Percentiles rank a stretch among this genome's conserved stretches.
phyloP scores from a whole-genome alignment of 2,113 vertebrate genomes.

The Chitala chitala region DNA sequence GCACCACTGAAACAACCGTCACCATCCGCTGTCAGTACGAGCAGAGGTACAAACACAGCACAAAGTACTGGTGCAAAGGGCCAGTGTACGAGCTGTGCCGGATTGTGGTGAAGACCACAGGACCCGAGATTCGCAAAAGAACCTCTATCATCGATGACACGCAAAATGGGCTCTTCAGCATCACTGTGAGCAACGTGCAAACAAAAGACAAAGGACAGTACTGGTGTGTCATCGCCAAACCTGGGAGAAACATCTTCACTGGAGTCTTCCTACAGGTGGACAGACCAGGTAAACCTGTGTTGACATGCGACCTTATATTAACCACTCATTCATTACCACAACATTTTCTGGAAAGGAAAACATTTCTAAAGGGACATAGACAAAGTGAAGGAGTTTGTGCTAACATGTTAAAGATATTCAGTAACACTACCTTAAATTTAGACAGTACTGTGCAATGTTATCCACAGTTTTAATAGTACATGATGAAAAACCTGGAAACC shows the following conservation, averaged over 20 bases:
- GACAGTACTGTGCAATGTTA: too few relatives aligned
- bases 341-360: too few relatives aligned
- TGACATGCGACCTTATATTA: too few relatives aligned
- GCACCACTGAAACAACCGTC: slow-evolving; percentile 23
- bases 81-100: slow-evolving; percentile 24
- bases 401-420: too few relatives aligned
- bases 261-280: slow-evolving; percentile 30
- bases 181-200: slow-evolving; percentile 41
- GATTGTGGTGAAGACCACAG: slow-evolving; percentile 39
- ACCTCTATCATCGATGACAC: slow-evolving; percentile 39
- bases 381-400: too few relatives aligned
- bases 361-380: too few relatives aligned
- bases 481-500: too few relatives aligned
- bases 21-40: slow-evolving; percentile 40
- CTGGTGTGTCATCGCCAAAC: slow-evolving; percentile 47
- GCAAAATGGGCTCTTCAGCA: slow-evolving; percentile 36
- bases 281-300: slow-evolving; percentile 35
- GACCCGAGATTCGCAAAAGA: not conserved
- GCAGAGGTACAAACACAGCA: slow-evolving; percentile 12
- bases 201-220: slow-evolving; percentile 35
- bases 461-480: too few relatives aligned
- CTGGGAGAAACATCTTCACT: slow-evolving; percentile 22
- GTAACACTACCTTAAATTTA: too few relatives aligned
- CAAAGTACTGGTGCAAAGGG: slow-evolving; percentile 57
- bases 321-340: too few relatives aligned